A percentile compares a stretch with the other conserved stretches of the same genome.
These are phyloP conservation scores for Coturnix japonica DNA, from an alignment of 2,113 vertebrate species.

Conservation along the genomic window DNA sequence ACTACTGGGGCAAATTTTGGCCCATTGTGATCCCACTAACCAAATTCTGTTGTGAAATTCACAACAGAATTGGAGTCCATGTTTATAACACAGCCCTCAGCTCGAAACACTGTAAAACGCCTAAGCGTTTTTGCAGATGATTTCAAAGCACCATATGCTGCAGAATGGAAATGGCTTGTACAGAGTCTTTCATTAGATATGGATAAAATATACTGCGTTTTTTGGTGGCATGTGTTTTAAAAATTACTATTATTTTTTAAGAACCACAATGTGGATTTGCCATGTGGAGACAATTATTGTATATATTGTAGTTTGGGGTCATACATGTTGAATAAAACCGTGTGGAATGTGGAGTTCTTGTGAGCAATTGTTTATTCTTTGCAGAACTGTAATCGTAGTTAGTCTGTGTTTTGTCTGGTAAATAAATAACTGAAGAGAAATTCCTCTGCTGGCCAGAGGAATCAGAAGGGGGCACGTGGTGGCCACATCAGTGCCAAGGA, in stretches of 20 bases:
- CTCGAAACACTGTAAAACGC: conserved; percentile 36
- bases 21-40: neutral
- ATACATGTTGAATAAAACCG: conserved; percentile 59
- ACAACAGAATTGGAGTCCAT: neutral
- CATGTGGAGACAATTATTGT: conserved; percentile 67
- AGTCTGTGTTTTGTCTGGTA: conserved; percentile 71
- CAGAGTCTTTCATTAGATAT: conserved; percentile 39
- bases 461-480: neutral
- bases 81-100: conserved; percentile 31
- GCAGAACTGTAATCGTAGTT: conserved; percentile 30
- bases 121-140: conserved; percentile 20
- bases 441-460: conserved; percentile 5
- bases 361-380: conserved; percentile 62
- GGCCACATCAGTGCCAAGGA: neutral
- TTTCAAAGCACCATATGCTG: conserved; percentile 43
- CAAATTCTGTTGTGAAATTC: neutral
- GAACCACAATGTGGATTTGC: conserved; percentile 51
- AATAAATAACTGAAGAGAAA: conserved; percentile 55
- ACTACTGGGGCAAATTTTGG: neutral
- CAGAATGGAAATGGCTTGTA: conserved; percentile 38
- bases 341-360: conserved; percentile 60
- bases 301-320: conserved; percentile 59
- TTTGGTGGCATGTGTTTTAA: conserved; percentile 59
- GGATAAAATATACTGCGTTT: conserved; percentile 28
- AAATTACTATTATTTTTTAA: conserved; percentile 55